Evolutionary conservation across 2,797 vertebrate genomes (phyloP).

Genomic region (Philypnodon macrostomus): DNA sequence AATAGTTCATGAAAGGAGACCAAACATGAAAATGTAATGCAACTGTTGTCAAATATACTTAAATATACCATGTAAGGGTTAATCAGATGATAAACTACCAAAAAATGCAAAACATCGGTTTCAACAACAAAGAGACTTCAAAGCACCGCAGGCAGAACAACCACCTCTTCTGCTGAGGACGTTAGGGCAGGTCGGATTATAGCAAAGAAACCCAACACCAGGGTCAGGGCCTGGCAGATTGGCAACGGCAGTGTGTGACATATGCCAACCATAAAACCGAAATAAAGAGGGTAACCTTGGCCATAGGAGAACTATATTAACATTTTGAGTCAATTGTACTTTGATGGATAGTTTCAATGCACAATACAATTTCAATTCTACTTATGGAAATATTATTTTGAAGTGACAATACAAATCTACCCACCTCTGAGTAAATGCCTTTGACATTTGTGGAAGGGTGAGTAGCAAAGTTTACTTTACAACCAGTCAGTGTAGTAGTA

Average conservation of each 20-base stretch:
- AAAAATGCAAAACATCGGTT: slow-evolving; percentile 12
- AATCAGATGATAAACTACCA: slow-evolving; percentile 13
- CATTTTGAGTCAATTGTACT: too few relatives aligned
- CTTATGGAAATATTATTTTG: too few relatives aligned
- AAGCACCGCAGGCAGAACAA: slow-evolving; percentile 16
- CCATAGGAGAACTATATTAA: too few relatives aligned
- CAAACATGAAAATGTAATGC: not conserved
- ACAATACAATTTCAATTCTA: too few relatives aligned
- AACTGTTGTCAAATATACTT: not conserved
- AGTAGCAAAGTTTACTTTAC: too few relatives aligned
- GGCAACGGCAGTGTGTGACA: slow-evolving; percentile 9
- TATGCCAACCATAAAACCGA: slow-evolving; percentile 16
- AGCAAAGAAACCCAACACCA: slow-evolving; percentile 51
- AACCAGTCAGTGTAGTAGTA: too few relatives aligned
- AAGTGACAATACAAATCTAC: too few relatives aligned
- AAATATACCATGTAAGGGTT: not conserved
- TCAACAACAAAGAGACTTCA: slow-evolving; percentile 17
- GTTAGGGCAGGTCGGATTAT: not conserved
- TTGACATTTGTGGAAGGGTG: too few relatives aligned
- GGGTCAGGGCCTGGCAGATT: slow-evolving; percentile 15
- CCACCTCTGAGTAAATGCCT: too few relatives aligned
- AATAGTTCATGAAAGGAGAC: not conserved
- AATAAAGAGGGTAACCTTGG: slow-evolving; percentile 44
- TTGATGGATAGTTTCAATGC: too few relatives aligned
- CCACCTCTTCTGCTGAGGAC: slow-evolving; percentile 14